Base-by-base conservation (phyloP, 2,113 vertebrate species). In the Rhadina sibilatrix region DNA sequence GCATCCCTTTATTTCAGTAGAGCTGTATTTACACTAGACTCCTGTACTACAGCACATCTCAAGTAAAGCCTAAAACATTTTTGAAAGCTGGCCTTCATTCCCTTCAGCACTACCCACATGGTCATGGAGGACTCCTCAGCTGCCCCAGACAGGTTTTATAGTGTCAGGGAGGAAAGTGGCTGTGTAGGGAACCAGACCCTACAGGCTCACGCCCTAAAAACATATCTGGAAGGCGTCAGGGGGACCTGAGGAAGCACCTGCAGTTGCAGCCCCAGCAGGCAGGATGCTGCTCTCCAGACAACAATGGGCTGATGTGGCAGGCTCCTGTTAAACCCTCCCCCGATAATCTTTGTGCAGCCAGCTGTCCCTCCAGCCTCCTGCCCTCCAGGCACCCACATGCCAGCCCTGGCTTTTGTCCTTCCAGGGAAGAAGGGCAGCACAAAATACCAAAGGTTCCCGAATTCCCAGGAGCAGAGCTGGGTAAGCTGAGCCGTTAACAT, bases 191-290 rank as follows among this genome's bases (percentile, higher is more conserved):
- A 74, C 3, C 28, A 49, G 57, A 49, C 16, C 6, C 60, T 54
- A n/a, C 46, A 37, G 50, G n/a, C 31, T 54, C 3, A 2, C 12
- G 31, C 22, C 61, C 57, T 23, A 40, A 9, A 38, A 61, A 23
- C 3, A 0, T 0, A 5, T 44, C 47, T 60, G 70, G 23, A 40
- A 66, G 50, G 53, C 2, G 1, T 19, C 11, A 59, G 54, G 46
- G 57, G 40, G 33, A 10, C 9, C 25, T 25, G 49, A 83, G 94
- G 93, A 94, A 97, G 77, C 92, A 94, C 94, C 95, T 87, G 92
- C 72, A 8, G 50, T 28, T 1, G 10, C 37, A 17, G 6, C 68
- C 11, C 52, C 20, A 3, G 82, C 59, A 28, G 72, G 77, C 93
- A 95, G 94, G 90, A 94, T 81, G 77, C 84, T 40, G 75, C 68